Conservation (phyloP, 2,888 invertebrate species). For the Chalcosyrphus nemorum region DNA sequence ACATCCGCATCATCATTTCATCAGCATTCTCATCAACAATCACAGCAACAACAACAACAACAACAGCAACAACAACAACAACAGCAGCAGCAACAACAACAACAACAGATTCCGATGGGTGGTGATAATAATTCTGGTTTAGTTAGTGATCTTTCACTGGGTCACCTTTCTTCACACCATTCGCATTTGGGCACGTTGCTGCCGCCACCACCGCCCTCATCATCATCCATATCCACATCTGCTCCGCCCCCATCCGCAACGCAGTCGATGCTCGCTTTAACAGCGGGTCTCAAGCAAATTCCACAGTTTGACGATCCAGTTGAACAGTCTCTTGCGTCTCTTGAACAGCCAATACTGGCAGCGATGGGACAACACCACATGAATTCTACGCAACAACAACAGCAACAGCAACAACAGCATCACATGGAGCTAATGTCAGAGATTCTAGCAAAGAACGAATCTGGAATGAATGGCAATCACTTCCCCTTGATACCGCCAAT, state of each 20-base stretch:
- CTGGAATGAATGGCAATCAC: constrained; percentile 80
- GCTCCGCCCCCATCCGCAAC: constrained; percentile 68
- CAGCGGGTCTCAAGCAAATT: constrained; percentile 80
- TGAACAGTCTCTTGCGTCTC: constrained; percentile 87
- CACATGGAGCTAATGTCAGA: constrained; percentile 82
- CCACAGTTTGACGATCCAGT: constrained; percentile 86
- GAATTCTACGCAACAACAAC: constrained; percentile 82
- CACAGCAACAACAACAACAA: constrained; percentile 27
- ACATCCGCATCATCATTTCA: constrained; percentile 62
- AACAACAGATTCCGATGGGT: constrained; percentile 56
- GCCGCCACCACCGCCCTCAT: constrained; percentile 57
- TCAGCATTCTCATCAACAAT: constrained; percentile 63
- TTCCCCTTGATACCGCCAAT: constrained; percentile 78
- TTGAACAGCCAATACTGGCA: constrained; percentile 85
- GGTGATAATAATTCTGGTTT: constrained; percentile 53
- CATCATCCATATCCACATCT: constrained; percentile 66
- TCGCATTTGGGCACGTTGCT: constrained; percentile 77
- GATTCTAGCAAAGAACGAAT: constrained; percentile 78
- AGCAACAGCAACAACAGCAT: constrained; percentile 82
- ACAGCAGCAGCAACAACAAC: constrained; percentile 44
- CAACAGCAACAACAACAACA: constrained; percentile 29
- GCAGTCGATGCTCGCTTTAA: constrained; percentile 74
- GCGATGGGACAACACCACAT: constrained; percentile 81
- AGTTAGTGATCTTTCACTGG: constrained; percentile 67
- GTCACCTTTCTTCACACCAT: constrained; percentile 55